A percentile compares a stretch with the other conserved stretches of the same genome.
Conservation (phyloP, 2,113 vertebrate genomes). For the Pterocles burchelli region DNA sequence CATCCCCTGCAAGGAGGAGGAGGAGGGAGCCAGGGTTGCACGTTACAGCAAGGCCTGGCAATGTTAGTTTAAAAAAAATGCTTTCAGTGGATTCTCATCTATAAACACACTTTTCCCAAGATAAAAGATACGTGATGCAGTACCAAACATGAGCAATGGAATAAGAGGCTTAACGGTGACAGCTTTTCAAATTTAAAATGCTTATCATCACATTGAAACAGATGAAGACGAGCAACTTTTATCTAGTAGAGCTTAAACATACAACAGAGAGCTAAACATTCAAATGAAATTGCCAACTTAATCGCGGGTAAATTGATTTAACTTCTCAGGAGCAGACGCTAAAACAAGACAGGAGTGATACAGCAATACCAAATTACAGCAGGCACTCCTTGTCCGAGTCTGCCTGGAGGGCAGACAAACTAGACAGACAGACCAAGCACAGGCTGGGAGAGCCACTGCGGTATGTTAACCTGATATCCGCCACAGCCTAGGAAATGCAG, state of each 20-base stretch:
- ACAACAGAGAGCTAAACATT: constrained; percentile 3
- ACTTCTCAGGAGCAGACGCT: not conserved
- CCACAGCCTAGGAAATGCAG: not conserved
- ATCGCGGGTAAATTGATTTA: not conserved
- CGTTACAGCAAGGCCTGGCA: not conserved
- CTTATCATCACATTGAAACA: not conserved
- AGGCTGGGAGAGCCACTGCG: not conserved
- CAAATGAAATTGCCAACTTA: not conserved
- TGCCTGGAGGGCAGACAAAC: not conserved
- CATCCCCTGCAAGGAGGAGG: not conserved
- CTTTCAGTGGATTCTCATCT: not conserved
- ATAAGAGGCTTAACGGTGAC: not conserved
- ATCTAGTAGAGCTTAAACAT: not conserved
- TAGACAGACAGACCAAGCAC: not conserved
- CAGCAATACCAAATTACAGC: not conserved
- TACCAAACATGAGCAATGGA: not conserved
- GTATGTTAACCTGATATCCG: not conserved
- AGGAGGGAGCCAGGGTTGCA: not conserved
- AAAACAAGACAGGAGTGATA: not conserved
- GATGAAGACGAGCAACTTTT: constrained; percentile 16
- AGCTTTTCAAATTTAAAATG: not conserved
- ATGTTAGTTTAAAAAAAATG: not conserved
- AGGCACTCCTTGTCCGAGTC: rapidly evolving
- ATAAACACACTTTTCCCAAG: not conserved
- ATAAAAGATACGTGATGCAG: not conserved